Base-by-base conservation (phyloP, 2,888 invertebrate species). In the Cryptocheilus praepositus region DNA sequence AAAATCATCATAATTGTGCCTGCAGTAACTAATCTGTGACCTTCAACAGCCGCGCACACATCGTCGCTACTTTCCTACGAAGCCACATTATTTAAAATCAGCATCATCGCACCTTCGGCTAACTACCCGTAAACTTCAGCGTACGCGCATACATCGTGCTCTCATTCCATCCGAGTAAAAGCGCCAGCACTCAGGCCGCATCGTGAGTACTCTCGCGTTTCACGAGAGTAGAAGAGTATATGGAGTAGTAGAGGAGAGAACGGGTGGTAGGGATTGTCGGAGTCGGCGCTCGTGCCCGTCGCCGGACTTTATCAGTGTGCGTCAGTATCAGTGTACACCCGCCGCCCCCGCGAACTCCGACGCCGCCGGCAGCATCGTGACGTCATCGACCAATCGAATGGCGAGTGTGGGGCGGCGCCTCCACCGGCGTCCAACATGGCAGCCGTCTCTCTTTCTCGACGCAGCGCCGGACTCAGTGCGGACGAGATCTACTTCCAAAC, bases 371-470 rank as follows among this genome's bases (percentile, higher is more conserved):
- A 66, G 65, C 71, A 67, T 63, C 73, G 79, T 75, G 71, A 72
- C 70, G 49, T 51, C 52, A 61, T 36, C 59, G 69, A 61, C 86
- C 87, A 88, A 88, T 88, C 76, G 79, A 76, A 71, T 71, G 66
- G 75, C 74, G 78, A 79, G 80, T 74, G 70, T 73, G 82, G 87
- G 88, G 88, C 88, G 87, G 87, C 83, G 87, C 87, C 85, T 83
- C 74, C 56, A 67, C 49, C 77, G 74, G 61, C 81, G 74, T 36
- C 86, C 87, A 87, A 87, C 85, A 88, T 88, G 86, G 86, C 85
- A 86, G 84, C 80, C 77, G 61, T 73, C 79, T 74, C 72, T 74
- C 76, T 76, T 70, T 74, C 70, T 76, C 74, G 73, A 11, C 49
- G 15, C 16, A 25, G 25, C 71, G 72, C 64, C 66, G 68, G 66